Evolutionary conservation across 2,888 invertebrate species (phyloP).

Genomic region (Norana najaformis): DNA sequence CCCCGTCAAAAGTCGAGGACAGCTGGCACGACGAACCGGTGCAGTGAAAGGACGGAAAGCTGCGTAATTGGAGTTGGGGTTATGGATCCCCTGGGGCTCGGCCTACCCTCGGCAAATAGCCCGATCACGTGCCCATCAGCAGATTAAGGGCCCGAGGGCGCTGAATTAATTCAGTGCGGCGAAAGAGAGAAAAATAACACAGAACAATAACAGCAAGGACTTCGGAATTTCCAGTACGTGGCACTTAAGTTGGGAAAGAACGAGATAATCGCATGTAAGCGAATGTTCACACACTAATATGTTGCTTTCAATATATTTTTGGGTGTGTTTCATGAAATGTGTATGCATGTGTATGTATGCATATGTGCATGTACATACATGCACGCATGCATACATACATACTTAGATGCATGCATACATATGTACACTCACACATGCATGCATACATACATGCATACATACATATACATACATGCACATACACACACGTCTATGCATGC

Average conservation of each 20-base stretch:
- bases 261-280: not conserved
- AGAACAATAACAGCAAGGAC: not conserved
- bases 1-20: not conserved
- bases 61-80: constrained; percentile 6
- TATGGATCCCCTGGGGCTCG: not conserved
- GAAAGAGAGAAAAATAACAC: not conserved
- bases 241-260: not conserved
- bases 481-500: too few relatives aligned
- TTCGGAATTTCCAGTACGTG: not conserved
- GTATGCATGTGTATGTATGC: too few relatives aligned
- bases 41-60: not conserved
- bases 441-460: too few relatives aligned
- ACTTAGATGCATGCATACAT: too few relatives aligned
- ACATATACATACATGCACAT: too few relatives aligned
- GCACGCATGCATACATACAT: too few relatives aligned
- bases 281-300: not conserved
- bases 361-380: too few relatives aligned
- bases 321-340: too few relatives aligned
- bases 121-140: not conserved
- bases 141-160: not conserved
- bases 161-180: not conserved
- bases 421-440: too few relatives aligned
- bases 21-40: not conserved
- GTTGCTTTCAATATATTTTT: not conserved
- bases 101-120: not conserved